A percentile compares a stretch with the other conserved stretches of the same genome.
phyloP scores from a whole-genome alignment of 2,797 vertebrate genomes.

The Chiroxiphia lanceolata region DNA sequence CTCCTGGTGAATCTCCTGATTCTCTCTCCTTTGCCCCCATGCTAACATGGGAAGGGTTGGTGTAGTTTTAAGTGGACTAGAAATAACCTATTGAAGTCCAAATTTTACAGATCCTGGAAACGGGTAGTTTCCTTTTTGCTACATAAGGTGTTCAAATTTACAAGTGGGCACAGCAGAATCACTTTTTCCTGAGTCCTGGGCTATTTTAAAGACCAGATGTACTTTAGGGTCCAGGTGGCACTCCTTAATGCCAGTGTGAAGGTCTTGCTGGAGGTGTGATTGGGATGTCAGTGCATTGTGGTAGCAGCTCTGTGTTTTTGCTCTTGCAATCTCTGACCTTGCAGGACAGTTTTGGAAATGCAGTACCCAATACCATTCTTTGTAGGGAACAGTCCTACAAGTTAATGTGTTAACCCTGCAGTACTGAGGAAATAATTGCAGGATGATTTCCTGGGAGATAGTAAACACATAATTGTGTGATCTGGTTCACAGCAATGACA shows the following conservation, averaged over 20 bases:
- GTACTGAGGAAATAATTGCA: not conserved
- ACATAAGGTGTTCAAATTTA: not conserved
- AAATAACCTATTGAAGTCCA: fast-evolving
- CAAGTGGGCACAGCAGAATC: not conserved
- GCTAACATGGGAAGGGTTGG: fast-evolving
- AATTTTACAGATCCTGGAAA: not conserved
- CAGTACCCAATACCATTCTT: not conserved
- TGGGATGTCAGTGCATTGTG: not conserved
- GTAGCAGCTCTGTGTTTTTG: not conserved
- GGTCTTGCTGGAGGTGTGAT: not conserved
- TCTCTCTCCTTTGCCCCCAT: not conserved
- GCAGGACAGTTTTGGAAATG: not conserved
- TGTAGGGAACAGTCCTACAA: not conserved
- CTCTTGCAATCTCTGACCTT: not conserved
- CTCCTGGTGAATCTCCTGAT: too few relatives aligned
- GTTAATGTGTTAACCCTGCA: not conserved
- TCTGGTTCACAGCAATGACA: not conserved
- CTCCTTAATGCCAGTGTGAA: fast-evolving
- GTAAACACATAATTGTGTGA: not conserved
- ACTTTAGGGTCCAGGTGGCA: not conserved
- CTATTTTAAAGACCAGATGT: not conserved
- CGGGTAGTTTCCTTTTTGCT: not conserved
- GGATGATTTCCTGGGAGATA: not conserved
- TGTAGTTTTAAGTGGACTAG: not conserved
- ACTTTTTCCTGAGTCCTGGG: not conserved